phyloP scores from a whole-genome alignment of 2,797 vertebrate species.

The Melanogrammus aeglefinus region DNA sequence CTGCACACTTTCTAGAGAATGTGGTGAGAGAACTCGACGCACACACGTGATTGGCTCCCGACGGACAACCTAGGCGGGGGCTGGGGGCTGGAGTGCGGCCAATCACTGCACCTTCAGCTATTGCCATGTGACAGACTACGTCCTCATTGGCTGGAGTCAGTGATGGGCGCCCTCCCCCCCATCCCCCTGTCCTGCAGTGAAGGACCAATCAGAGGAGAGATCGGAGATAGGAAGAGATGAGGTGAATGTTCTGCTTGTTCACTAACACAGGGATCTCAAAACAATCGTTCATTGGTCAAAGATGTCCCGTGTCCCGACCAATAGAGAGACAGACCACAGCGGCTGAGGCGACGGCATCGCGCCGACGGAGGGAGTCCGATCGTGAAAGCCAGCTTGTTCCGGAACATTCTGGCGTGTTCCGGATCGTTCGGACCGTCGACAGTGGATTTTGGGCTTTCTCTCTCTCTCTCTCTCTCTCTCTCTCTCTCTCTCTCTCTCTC shows the following conservation, averaged over 20 bases:
- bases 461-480: slow-evolving; percentile 57
- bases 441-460: neutral
- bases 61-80: slow-evolving; percentile 37
- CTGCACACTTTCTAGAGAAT: slow-evolving; percentile 70
- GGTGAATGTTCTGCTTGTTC: neutral
- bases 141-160: slow-evolving; percentile 50
- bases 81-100: slow-evolving; percentile 57
- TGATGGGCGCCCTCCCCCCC: slow-evolving; percentile 16
- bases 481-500: slow-evolving; percentile 68
- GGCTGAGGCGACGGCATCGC: too few species aligned
- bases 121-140: slow-evolving; percentile 62
- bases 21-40: slow-evolving; percentile 59
- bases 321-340: slow-evolving; percentile 33
- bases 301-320: slow-evolving; percentile 35
- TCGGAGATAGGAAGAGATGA: neutral
- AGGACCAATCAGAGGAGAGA: slow-evolving; percentile 32
- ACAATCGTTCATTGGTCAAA: slow-evolving; percentile 35
- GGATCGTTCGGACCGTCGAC: neutral
- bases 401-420: too few species aligned
- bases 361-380: too few species aligned
- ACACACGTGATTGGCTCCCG: slow-evolving; percentile 45
- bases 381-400: too few species aligned
- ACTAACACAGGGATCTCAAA: slow-evolving; percentile 34
- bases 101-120: slow-evolving; percentile 71
- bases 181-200: slow-evolving; percentile 28